Evolutionary conservation across 2,888 invertebrate species (phyloP).

Genomic region (Fissipunctia ypsillon): DNA sequence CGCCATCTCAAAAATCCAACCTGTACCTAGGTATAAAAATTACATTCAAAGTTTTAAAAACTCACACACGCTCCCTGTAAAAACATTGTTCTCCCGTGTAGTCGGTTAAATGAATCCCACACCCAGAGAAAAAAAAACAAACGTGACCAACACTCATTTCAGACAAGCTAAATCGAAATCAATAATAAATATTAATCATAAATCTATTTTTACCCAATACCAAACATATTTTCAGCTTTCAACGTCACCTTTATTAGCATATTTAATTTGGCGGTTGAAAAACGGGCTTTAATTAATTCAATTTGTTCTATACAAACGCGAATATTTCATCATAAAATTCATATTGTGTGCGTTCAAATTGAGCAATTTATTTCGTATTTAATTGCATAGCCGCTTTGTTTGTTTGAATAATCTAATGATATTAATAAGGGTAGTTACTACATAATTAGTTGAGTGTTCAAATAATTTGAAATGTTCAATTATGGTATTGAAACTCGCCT

Average conservation of each 20-base stretch:
- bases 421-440: constrained; percentile 3
- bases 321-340: constrained; percentile 55
- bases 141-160: neutral
- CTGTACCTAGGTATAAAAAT: no score
- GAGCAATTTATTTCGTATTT: constrained; percentile 58
- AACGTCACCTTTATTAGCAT: constrained; percentile 32
- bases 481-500: constrained; percentile 82
- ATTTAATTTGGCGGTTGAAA: constrained; percentile 44
- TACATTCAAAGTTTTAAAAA: neutral
- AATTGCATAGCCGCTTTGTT: constrained; percentile 49
- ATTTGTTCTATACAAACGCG: constrained; percentile 40
- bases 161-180: no score
- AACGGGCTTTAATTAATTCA: constrained; percentile 41
- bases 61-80: neutral
- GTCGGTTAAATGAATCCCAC: neutral
- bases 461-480: constrained; percentile 11
- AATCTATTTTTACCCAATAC: constrained; percentile 13
- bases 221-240: constrained; percentile 31
- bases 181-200: no score
- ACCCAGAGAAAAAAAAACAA: neutral
- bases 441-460: constrained; percentile 13
- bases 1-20: neutral
- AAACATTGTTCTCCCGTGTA: constrained; percentile 10
- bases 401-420: constrained; percentile 24
- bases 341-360: constrained; percentile 52